Evolutionary conservation across 2,113 vertebrate species (phyloP), one percentile per base, ranked within the genome.

Genomic region (Catagonus wagneri): DNA sequence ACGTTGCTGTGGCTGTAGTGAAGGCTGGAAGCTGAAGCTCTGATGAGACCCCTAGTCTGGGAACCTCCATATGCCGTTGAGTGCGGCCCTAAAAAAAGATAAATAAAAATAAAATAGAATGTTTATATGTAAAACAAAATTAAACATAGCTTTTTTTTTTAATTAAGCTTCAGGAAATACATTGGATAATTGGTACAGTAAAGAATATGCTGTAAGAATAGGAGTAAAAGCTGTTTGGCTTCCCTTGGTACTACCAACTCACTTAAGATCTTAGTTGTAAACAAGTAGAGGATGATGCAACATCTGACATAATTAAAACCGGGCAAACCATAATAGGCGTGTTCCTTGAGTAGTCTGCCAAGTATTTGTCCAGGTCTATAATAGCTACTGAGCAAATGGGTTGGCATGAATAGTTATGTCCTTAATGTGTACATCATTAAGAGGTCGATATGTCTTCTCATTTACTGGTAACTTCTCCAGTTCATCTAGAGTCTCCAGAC

Each of bases 391-490:
- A 89, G 99, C 99, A 98, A 99, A 99, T 50, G 99, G 99, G 89
- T 99, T 99, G 87, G 99, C 99, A 39, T 99, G 99, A 93, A 99
- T 98, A 44, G 99, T 99, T 94, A 99, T 98, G 54, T 99, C 99
- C 98, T 99, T 99, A 97, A 99, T 99, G 71, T 94, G 99, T 36
- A 99, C 99, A 72, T 99, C 99, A 56, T 99, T 99, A 81, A 99
- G 98, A 27, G 99, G 99, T 44, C 99, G 98, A 88, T 99, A 99
- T 0, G 99, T 99, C 98, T 99, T 99, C 95, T 99, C 99, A 96
- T 99, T 99, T 63, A 99, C 99, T 0, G 99, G 99, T 83, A 99
- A 98, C 97, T 99, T 99, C 98, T 99, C 99, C 98, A 99, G 96
- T 93, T 99, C 99, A 97, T 99, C 99, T 97, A 99, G 98, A 3